These are phyloP conservation scores for Columbina picui DNA, from an alignment of 2,113 vertebrate species.

Conservation along the genomic window DNA sequence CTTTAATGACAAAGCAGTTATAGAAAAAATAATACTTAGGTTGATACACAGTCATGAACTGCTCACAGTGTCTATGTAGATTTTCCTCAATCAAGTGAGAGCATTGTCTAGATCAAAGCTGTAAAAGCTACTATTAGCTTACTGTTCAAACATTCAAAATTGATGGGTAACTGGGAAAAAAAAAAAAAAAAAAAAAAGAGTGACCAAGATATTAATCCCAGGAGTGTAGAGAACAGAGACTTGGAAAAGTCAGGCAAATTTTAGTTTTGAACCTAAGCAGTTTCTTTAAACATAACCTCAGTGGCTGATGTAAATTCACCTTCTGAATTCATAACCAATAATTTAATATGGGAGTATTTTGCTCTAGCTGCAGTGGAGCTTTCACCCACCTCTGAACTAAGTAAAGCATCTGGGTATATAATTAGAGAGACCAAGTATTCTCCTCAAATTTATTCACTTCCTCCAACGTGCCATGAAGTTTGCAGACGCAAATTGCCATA, in stretches of 20 bases:
- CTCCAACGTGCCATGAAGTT: neutral
- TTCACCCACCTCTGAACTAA: conserved; percentile 29
- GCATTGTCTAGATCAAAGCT: neutral
- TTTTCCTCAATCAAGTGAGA: neutral
- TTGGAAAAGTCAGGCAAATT: neutral
- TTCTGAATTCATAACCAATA: conserved; percentile 21
- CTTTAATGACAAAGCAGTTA: neutral
- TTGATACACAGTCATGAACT: neutral
- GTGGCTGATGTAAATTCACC: neutral
- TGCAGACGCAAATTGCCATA: neutral
- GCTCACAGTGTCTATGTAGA: neutral
- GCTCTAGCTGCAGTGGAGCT: neutral
- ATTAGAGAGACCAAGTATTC: conserved; percentile 25
- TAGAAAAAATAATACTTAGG: neutral
- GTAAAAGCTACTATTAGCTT: neutral
- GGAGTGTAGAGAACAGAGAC: neutral
- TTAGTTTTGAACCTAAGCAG: neutral
- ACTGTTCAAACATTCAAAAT: neutral
- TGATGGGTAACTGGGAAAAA: neutral
- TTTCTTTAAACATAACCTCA: neutral
- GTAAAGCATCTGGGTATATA: conserved; percentile 4
- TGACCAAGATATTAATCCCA: neutral
- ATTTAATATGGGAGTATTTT: conserved; percentile 35
- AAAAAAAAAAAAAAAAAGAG: no score
- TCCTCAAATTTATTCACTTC: conserved; percentile 14